A percentile compares a stretch with the other conserved stretches of the same genome.
Evolutionary conservation across 2,797 vertebrate genomes (phyloP).

Genomic region (Halcyon smyrnensis): DNA sequence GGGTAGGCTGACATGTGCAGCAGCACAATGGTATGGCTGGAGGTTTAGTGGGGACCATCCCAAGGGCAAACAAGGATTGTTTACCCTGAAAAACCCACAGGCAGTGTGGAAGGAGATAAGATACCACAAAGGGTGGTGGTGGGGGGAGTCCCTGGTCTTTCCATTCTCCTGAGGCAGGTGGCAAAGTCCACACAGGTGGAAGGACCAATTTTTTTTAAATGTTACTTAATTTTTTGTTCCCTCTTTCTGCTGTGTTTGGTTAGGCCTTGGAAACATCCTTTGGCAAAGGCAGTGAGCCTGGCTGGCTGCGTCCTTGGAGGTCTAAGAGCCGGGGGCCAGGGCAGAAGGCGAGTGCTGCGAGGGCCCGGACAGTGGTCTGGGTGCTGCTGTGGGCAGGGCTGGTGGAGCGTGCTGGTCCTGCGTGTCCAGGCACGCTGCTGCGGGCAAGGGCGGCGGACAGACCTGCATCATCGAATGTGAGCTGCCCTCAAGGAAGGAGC

Average conservation of each 20-base stretch:
- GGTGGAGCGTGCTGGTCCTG: accelerated
- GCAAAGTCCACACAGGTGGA: accelerated
- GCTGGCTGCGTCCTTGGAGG: not conserved
- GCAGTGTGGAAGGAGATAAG: not conserved
- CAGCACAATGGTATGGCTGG: accelerated
- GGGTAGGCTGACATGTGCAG: not conserved
- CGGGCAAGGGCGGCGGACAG: accelerated
- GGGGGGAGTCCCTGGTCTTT: not conserved
- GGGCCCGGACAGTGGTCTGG: accelerated
- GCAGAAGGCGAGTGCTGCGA: not conserved
- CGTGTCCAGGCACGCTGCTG: accelerated
- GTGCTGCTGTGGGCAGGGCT: accelerated
- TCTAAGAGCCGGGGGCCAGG: not conserved
- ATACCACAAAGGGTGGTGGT: not conserved
- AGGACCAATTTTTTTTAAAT: not conserved
- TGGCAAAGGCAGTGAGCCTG: accelerated
- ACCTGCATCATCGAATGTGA: not conserved
- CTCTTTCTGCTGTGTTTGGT: accelerated
- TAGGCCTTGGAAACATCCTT: not conserved
- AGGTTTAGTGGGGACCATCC: not conserved
- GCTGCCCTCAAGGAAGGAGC: not conserved
- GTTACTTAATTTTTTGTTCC: not conserved
- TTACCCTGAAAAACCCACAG: not conserved
- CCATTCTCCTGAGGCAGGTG: not conserved
- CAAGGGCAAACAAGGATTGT: not conserved